A percentile compares a stretch with the other conserved stretches of the same genome.
Conservation (phyloP, 2,888 invertebrate genomes). For the Archips xylosteana region DNA sequence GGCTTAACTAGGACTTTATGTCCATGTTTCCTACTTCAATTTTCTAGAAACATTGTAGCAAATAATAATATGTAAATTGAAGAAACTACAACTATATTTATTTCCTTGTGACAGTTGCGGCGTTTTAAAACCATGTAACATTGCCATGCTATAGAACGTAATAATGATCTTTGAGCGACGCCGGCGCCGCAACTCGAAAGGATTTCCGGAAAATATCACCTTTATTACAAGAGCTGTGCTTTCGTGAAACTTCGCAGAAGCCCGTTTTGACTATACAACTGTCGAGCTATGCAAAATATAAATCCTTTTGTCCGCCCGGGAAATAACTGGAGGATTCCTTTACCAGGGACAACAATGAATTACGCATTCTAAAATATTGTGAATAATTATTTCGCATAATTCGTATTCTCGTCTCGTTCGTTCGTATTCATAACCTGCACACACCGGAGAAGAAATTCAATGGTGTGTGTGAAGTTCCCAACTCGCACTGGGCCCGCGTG, state of each 20-base stretch:
- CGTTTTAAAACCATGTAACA: background rate
- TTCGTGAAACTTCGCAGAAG: conserved; percentile 11
- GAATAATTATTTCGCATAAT: background rate
- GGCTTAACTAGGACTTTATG: too few relatives aligned
- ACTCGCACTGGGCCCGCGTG: too few relatives aligned
- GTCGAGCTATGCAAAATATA: background rate
- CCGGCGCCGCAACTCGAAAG: background rate
- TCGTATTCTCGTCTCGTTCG: background rate
- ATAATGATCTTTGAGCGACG: background rate
- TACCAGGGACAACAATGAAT: conserved; percentile 10
- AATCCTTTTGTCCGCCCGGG: conserved; percentile 13
- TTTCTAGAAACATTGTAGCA: background rate
- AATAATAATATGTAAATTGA: background rate
- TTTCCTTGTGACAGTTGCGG: background rate
- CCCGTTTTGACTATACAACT: conserved; percentile 4
- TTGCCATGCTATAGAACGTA: background rate
- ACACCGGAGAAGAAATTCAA: too few relatives aligned
- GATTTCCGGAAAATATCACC: conserved; percentile 10
- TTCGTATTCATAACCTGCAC: too few relatives aligned
- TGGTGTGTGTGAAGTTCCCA: too few relatives aligned
- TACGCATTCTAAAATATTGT: background rate
- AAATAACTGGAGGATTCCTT: conserved; percentile 19
- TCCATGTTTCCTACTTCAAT: background rate
- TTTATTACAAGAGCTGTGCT: conserved; percentile 6
- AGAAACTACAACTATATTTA: background rate